A percentile compares a stretch with the other conserved stretches of the same genome.
Evolutionary conservation across 1,140 invertebrate species (phyloP).

Genomic region (Atta cephalotes): DNA sequence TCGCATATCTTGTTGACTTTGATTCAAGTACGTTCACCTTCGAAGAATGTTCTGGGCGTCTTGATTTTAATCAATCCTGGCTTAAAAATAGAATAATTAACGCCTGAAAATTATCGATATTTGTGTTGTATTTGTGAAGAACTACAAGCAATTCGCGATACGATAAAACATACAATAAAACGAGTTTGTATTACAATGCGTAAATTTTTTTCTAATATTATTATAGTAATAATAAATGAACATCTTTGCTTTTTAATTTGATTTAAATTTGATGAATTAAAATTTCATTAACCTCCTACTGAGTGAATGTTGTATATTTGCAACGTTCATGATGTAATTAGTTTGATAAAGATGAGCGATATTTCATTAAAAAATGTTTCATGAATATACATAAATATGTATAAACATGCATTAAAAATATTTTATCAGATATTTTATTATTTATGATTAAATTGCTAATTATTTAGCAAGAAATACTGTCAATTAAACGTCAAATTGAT

Average conservation of each 20-base stretch:
- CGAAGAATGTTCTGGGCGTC: background rate
- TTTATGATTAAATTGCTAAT: too few relatives aligned
- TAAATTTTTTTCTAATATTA: background rate
- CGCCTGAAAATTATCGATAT: background rate
- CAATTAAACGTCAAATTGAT: too few relatives aligned
- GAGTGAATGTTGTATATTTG: too few relatives aligned
- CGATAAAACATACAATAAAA: background rate
- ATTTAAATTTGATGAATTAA: background rate
- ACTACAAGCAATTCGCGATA: background rate
- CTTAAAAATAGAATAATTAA: constrained; percentile 1
- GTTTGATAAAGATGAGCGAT: too few relatives aligned
- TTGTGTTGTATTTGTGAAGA: background rate
- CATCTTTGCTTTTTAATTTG: background rate
- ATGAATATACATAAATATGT: too few relatives aligned
- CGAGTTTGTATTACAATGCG: background rate
- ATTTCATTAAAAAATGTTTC: too few relatives aligned
- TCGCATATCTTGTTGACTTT: background rate
- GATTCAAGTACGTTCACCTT: constrained; percentile 48
- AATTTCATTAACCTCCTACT: background rate
- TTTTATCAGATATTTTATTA: too few relatives aligned
- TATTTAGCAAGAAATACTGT: too few relatives aligned
- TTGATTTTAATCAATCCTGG: constrained; percentile 41
- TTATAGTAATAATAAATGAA: background rate
- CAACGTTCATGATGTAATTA: too few relatives aligned
- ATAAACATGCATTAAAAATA: too few relatives aligned